Base-by-base conservation (phyloP, 1,140 invertebrate genomes). In the Vollenhovia emeryi region DNA sequence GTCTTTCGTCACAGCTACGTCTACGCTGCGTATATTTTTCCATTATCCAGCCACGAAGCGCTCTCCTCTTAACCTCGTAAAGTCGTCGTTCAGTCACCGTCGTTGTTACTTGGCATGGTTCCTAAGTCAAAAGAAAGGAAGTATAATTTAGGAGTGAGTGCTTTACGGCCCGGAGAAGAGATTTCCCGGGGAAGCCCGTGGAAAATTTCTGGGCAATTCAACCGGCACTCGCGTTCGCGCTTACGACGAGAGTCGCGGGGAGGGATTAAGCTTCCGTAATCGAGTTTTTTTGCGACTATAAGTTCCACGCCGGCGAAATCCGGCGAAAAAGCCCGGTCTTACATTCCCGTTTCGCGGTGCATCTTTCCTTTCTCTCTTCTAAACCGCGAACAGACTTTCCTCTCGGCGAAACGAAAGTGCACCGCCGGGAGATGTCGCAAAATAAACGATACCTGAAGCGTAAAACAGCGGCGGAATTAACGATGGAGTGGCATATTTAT, bases 141-240 rank as follows among this genome's bases (percentile, higher is more conserved):
- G 24, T 30, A 57, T 82, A 82, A 82, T 82, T 82, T 43, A 82
- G 50, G 27, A 57, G 33, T 13, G 78, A 57, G 78, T 57, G 66
- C 48, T 80, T 57, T 82, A 71, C n/a, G 48, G n/a, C 3, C 9
- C 24, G 50, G 36, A 11, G 27, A 71, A 45, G 64, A 80, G 50
- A 82, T 82, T 71, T 57, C 64, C n/a, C 59, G 59, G n/a, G 27
- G 15, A 78, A 64, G 45, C 15, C 7, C 11, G 66, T 36, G 24
- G 78, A 82, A 82, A 71, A 82, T 82, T 73, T 82, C 66, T 43
- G 7, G 36, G 36, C n/a, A 45, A 82, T 43, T 80, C 66, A 36
- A 36, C 45, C 48, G 36, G 13, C 78, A n/a, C 21, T 43, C 18
- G 13, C 13, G 36, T 71, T 71, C 21, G 48, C 78, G 66, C 18